Conservation (phyloP, 2,888 invertebrate genomes). For the Drosophila incognita region DNA sequence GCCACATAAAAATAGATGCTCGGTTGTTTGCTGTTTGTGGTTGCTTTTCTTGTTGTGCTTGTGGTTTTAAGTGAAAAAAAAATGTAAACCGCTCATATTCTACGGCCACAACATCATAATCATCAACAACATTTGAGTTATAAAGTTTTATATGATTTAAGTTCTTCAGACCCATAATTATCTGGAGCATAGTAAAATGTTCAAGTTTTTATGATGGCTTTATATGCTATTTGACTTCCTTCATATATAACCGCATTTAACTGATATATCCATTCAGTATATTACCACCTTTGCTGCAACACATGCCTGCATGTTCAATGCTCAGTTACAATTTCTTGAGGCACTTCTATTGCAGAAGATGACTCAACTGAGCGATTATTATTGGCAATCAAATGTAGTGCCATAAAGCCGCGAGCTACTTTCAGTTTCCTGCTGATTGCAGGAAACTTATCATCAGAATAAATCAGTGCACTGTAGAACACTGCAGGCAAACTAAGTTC, state of each 20-base stretch:
- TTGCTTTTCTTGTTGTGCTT: slow-evolving; percentile 26
- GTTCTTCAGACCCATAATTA: slow-evolving; percentile 50
- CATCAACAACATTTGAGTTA: slow-evolving; percentile 70
- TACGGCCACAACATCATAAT: slow-evolving; percentile 50
- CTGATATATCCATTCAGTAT: not conserved
- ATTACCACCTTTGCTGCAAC: not conserved
- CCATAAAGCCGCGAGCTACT: slow-evolving; percentile 54
- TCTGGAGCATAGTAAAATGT: slow-evolving; percentile 41
- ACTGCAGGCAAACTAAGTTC: slow-evolving; percentile 20
- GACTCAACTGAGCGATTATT: slow-evolving; percentile 53
- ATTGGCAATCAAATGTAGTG: slow-evolving; percentile 77
- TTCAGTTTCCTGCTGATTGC: slow-evolving; percentile 41
- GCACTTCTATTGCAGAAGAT: slow-evolving; percentile 31
- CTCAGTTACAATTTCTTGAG: slow-evolving; percentile 20
- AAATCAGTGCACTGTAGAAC: slow-evolving; percentile 37
- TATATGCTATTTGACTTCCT: slow-evolving; percentile 13
- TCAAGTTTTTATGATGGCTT: slow-evolving; percentile 38
- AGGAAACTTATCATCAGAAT: slow-evolving; percentile 50
- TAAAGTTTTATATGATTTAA: slow-evolving; percentile 75
- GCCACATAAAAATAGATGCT: slow-evolving; percentile 70
- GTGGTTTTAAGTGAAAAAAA: slow-evolving; percentile 27
- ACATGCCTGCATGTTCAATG: not conserved
- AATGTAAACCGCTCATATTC: slow-evolving; percentile 60
- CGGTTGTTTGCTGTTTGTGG: slow-evolving; percentile 33
- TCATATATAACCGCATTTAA: not conserved